phyloP scores from a whole-genome alignment of 2,797 vertebrate species.

The Leuciscus waleckii region DNA sequence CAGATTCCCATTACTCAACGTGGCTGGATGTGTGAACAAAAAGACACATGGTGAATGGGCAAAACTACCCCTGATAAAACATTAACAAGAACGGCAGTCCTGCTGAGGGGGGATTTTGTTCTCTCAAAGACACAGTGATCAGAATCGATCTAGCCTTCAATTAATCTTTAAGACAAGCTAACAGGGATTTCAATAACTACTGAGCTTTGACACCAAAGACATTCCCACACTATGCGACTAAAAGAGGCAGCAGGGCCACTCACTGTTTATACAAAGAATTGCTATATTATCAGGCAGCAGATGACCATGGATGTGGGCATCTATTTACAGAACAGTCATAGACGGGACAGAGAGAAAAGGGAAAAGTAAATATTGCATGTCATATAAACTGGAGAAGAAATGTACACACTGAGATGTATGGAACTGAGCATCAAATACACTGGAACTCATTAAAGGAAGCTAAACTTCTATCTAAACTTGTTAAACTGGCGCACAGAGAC shows the following conservation, averaged over 20 bases:
- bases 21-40: slow-evolving; percentile 70
- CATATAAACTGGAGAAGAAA: slow-evolving; percentile 1
- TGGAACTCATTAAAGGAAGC: slow-evolving; percentile 22
- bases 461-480: not conserved
- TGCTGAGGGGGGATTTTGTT: slow-evolving; percentile 60
- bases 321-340: slow-evolving; percentile 27
- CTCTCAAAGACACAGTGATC: slow-evolving; percentile 64
- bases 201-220: slow-evolving; percentile 52
- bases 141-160: slow-evolving; percentile 68
- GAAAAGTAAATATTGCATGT: not conserved
- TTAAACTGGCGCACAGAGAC: slow-evolving; percentile 20
- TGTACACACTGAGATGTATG: not conserved
- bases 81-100: slow-evolving; percentile 76
- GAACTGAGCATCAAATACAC: not conserved
- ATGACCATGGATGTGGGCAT: slow-evolving; percentile 55
- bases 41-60: slow-evolving; percentile 73
- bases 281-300: slow-evolving; percentile 16
- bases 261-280: slow-evolving; percentile 23
- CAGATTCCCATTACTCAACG: slow-evolving; percentile 70
- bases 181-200: slow-evolving; percentile 64
- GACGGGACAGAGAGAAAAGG: not conserved
- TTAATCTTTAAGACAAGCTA: slow-evolving; percentile 63
- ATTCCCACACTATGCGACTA: slow-evolving; percentile 46
- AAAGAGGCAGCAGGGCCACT: slow-evolving; percentile 58
- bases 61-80: slow-evolving; percentile 75